Evolutionary conservation across 1,140 invertebrate species (phyloP), one percentile per base, ranked within the genome.

Genomic region (Papilio polyxenes): DNA sequence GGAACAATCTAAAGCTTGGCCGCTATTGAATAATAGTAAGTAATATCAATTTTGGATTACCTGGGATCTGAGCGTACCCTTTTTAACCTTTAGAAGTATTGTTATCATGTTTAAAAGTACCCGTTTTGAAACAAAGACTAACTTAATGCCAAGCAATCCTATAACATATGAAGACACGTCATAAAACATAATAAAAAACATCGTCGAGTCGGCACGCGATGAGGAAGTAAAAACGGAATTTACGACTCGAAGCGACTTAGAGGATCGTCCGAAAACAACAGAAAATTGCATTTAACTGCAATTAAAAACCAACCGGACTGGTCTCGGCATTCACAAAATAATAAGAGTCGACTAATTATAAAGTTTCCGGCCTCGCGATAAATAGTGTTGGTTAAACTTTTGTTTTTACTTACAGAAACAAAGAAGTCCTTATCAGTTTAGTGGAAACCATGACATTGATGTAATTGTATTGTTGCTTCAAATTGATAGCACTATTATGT

Each of bases 341-440:
- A 51, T 53, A 77, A 77, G 48, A 31, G 49, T 77, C 44, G 48
- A 53, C 48, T 77, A 77, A 77, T 77, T 77, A 77, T 77, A 53
- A 77, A 53, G 75, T 77, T 76, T 77, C 75, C 75, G 75, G 75
- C 23, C 48, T 51, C 49, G 75, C 20, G 75, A 53, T 77, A 23
- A 77, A 77, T 49, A 49, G 75, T 23, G 20, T 20, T 10, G 20
- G 5, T n/a, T 51, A 11, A 31, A 53, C 2, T 53, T 53, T 53
- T 49, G 8, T 37, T 7, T 75, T 75, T 53, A 17, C 20, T 31
- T 5, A 53, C 20, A n/a, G 48, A 51, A 77, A 77, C 75, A 77
- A 77, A 77, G 75, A 37, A 77, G 3, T 20, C 7, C 75, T 77
- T 77, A 77, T 77, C 49, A 53, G 37, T n/a, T 49, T 49, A 75